Evolutionary conservation across 2,113 vertebrate genomes (phyloP), one percentile per base, ranked within the genome.

Genomic region (Psilopsiagon aurifrons): DNA sequence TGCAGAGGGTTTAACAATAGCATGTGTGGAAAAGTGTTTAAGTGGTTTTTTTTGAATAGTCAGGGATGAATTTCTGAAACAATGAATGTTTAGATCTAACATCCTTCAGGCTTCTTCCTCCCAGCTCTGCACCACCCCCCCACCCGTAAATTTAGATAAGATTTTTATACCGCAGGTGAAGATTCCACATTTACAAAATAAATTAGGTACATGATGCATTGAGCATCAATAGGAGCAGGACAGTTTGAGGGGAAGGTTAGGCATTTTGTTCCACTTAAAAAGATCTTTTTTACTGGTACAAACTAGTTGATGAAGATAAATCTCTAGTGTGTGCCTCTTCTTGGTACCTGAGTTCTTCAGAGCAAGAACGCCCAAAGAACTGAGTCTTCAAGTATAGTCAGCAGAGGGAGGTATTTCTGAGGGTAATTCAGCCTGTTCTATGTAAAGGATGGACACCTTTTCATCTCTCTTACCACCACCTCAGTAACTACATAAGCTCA

Each of bases 1-100:
- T 22, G 14, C 74, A 70, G 35, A 57, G 67, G 28, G 41, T 87
- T 84, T 77, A 95, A 97, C 97, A 97, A 96, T 94, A 92, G 92
- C 52, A 82, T 93, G 92, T 46, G 22, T 82, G 94, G 77, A 82
- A 93, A 96, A 91, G 20, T 43, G 24, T 47, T 95, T 29, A 84
- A 83, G 7, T n/a, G 6, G 5, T 35, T 64, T 29, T 73, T 79
- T 89, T 64, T 4, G 49, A 68, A 73, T 27, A 88, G 62, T 64
- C 46, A 66, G 55, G 43, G 67, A 73, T 28, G 31, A 73, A 79
- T 86, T 88, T 88, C 51, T 94, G 90, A 68, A 95, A 94, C 86
- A 95, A 96, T 86, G 64, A 83, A 12, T 41, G 41, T 67, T 80
- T 80, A 83, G 37, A 39, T 25, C 68, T 80, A 69, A 81, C 49